A percentile compares a stretch with the other conserved stretches of the same genome.
These are phyloP conservation scores for Arbacia lixula DNA, from an alignment of 53 echinoderm and acorn worm species.

Conservation along the genomic window DNA sequence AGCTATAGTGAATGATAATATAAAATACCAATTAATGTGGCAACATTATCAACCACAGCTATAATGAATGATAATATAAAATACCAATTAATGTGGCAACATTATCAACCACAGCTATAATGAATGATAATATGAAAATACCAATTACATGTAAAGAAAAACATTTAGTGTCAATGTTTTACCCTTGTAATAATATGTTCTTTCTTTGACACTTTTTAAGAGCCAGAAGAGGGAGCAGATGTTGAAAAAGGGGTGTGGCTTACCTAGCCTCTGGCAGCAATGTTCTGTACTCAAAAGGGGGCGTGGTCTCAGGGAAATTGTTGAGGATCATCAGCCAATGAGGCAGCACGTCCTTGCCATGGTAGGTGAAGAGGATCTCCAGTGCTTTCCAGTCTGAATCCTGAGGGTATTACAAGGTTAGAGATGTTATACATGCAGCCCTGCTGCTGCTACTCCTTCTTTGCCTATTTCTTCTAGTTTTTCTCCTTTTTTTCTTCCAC, in stretches of 20 bases:
- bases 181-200: not conserved
- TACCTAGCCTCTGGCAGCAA: conserved; percentile 91
- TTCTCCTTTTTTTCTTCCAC: no score
- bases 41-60: no score
- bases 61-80: no score
- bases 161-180: not conserved
- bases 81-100: no score
- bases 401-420: conserved; percentile 61
- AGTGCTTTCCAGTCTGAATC: conserved; percentile 87
- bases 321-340: conserved; percentile 89
- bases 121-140: not conserved
- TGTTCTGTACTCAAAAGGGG: conserved; percentile 80
- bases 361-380: conserved; percentile 85
- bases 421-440: no score
- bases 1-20: no score
- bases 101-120: no score
- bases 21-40: no score
- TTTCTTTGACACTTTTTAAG: not conserved
- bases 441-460: no score
- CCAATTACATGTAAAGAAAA: not conserved
- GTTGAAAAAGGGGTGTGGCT: not conserved
- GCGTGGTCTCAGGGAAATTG: conserved; percentile 95
- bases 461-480: no score
- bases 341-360: conserved; percentile 86
- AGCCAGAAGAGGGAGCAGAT: not conserved